Evolutionary conservation across 1,140 invertebrate species (phyloP), one percentile per base, ranked within the genome.

Genomic region (Papilio aristodemus): DNA sequence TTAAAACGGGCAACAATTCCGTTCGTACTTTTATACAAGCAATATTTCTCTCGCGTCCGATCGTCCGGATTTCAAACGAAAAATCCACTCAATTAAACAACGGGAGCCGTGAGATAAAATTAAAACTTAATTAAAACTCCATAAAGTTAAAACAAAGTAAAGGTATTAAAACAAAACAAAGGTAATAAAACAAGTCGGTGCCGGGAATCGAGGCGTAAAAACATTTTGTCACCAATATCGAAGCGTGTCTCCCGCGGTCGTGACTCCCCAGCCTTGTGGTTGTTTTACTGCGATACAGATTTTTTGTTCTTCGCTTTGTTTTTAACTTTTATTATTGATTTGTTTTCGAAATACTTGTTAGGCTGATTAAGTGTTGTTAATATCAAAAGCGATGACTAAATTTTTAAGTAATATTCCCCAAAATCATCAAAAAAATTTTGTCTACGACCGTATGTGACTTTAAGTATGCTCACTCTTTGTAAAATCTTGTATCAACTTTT

Each of bases 111-210:
- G 70, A 81, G 84, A 86, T 85, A 86, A 85, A 87, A 84, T 86
- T 85, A 87, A 85, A 84, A 80, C 78, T 87, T 87, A 87, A 87
- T 87, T 87, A 87, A 87, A 87, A 78, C 73, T 79, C 76, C 71
- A 85, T 87, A 85, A 84, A 68, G 69, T 75, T 72, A 38, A 37
- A 72, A 70, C 38, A 68, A 68, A 70, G 70, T 68, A 70, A 66
- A 71, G 36, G 63, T 39, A 38, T 66, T 69, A 67, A 71, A 75
- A 77, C 71, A 77, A 76, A 71, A 73, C 17, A 60, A 72, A 70
- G 50, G 39, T 71, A 67, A 43, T 68, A 72, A 71, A 76, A 36
- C 59, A 36, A 32, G 39, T 27, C 43, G 11, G 62, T 64, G 39
- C 22, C 27, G 68, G 32, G 69, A 72, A 69, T 13, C 58, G 63